Evolutionary conservation across 2,888 invertebrate species (phyloP).

Genomic region (Falcaria lacertinaria): DNA sequence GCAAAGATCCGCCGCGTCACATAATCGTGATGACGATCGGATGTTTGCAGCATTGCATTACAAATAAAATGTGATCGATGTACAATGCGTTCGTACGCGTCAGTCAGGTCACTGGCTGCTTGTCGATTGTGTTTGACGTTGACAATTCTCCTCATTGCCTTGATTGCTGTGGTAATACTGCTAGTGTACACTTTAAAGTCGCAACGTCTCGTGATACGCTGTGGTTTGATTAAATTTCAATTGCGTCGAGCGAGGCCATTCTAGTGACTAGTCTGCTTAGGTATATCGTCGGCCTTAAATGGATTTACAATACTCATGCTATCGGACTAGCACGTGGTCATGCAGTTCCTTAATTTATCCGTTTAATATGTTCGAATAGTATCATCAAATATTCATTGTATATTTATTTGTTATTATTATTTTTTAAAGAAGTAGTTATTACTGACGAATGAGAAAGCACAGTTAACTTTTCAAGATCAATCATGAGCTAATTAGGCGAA

Average conservation of each 20-base stretch:
- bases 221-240: constrained; percentile 49
- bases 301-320: constrained; percentile 33
- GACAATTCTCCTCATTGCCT: constrained; percentile 48
- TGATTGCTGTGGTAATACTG: constrained; percentile 35
- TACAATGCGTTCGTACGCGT: constrained; percentile 34
- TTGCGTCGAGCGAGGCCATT: constrained; percentile 42
- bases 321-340: constrained; percentile 34
- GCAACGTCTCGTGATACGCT: constrained; percentile 29
- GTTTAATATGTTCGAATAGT: constrained; percentile 9
- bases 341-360: constrained; percentile 35
- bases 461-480: background rate
- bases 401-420: too few relatives aligned
- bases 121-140: constrained; percentile 45
- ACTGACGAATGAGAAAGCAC: background rate
- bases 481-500: background rate
- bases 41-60: constrained; percentile 64
- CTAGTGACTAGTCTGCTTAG: constrained; percentile 20
- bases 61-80: constrained; percentile 49
- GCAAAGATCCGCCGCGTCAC: constrained; percentile 17
- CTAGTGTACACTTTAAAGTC: constrained; percentile 30
- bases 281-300: constrained; percentile 29
- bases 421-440: too few relatives aligned
- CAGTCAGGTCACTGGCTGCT: constrained; percentile 41
- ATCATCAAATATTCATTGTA: too few relatives aligned
- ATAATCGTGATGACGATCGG: constrained; percentile 40